phyloP scores from a whole-genome alignment of 2,888 invertebrate genomes.

The Drosophila multiciliata region DNA sequence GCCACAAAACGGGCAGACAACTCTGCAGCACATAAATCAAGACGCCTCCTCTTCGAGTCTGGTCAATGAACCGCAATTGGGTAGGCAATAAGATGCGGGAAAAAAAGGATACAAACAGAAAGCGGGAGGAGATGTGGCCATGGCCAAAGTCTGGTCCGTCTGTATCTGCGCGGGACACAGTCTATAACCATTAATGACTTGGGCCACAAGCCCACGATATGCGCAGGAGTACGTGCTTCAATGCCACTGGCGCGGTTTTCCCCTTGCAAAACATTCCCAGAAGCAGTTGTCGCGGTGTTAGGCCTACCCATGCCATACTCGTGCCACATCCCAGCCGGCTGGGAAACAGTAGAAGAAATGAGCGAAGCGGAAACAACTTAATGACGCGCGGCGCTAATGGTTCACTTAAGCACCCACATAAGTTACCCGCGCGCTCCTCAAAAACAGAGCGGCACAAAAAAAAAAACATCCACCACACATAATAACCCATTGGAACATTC shows the following conservation, averaged over 20 bases:
- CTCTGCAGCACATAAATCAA: constrained; percentile 65
- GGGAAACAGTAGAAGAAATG: constrained; percentile 72
- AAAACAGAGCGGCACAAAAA: constrained; percentile 51
- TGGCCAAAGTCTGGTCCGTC: constrained; percentile 13
- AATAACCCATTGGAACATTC: neutral
- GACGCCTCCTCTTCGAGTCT: constrained; percentile 39
- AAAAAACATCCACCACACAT: constrained; percentile 1
- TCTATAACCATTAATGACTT: constrained; percentile 78
- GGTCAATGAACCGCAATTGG: constrained; percentile 71
- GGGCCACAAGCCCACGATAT: constrained; percentile 63
- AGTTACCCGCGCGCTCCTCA: constrained; percentile 58
- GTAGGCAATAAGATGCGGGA: constrained; percentile 12
- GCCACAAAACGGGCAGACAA: constrained; percentile 32
- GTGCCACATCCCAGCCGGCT: neutral
- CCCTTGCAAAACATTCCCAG: neutral
- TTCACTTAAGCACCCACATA: constrained; percentile 82
- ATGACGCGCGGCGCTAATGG: constrained; percentile 81
- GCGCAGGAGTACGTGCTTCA: constrained; percentile 57
- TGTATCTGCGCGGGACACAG: constrained; percentile 29
- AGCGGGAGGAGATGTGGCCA: constrained; percentile 5
- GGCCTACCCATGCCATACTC: constrained; percentile 21
- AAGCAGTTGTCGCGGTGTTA: constrained; percentile 12
- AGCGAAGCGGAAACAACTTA: constrained; percentile 82
- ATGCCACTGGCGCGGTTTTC: constrained; percentile 38
- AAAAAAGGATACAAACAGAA: constrained; percentile 15